phyloP scores from a whole-genome alignment of 2,113 vertebrate genomes.

The Siniperca knerii region DNA sequence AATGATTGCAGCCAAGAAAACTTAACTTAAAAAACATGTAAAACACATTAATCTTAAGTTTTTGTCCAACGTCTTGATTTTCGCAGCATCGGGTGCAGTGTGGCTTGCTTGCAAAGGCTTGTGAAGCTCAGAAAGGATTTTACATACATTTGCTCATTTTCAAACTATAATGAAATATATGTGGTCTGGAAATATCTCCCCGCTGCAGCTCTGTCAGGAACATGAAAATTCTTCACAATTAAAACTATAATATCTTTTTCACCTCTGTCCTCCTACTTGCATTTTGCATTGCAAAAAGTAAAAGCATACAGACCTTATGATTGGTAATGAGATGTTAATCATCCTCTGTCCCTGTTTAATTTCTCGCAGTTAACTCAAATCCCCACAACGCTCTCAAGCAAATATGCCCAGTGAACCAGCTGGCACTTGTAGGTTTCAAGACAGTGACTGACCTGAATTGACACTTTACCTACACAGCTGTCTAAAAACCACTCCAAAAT shows the following conservation, averaged over 20 bases:
- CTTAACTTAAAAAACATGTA: background rate
- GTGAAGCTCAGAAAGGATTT: conserved; percentile 1
- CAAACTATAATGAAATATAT: background rate
- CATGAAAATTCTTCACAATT: background rate
- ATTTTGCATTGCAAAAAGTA: background rate
- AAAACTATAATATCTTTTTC: background rate
- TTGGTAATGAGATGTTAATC: conserved; percentile 45
- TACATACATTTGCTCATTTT: conserved; percentile 15
- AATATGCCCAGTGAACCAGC: conserved; percentile 25
- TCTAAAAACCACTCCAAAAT: background rate
- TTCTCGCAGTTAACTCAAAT: conserved; percentile 26
- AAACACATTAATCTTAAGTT: conserved; percentile 15
- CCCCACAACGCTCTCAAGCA: conserved; percentile 4
- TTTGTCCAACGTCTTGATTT: background rate
- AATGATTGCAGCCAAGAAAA: conserved; percentile 1
- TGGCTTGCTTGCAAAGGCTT: background rate
- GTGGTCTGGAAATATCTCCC: background rate
- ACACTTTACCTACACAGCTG: conserved; percentile 6
- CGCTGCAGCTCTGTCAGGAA: conserved; percentile 12
- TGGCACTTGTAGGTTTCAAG: conserved; percentile 21
- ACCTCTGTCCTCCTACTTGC: background rate
- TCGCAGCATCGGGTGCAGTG: background rate
- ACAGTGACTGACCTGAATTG: conserved; percentile 31
- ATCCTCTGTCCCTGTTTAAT: conserved; percentile 18
- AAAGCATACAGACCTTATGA: background rate